Base-by-base conservation (phyloP, 2,888 invertebrate genomes). In the Troilus luridus region DNA sequence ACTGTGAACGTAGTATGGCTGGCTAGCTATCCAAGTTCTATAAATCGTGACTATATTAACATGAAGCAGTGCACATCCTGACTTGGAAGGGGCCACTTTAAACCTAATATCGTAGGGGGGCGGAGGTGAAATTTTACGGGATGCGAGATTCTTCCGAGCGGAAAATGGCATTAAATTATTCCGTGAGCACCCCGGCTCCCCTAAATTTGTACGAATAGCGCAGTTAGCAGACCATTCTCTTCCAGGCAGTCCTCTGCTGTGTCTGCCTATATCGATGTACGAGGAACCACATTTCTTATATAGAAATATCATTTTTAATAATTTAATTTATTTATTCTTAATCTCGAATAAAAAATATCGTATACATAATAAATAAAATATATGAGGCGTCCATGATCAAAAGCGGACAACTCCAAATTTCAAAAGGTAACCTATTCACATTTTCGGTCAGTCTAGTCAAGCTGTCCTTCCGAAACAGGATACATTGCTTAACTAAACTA, bases 71-170 rank as follows among this genome's bases (percentile, higher is more conserved):
- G 72, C 72, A 77, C 27, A 77, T 41, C 41, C 41, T 77, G 17
- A 41, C 72, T 56, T 85, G 56, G n/a, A 85, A 56, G 27, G 85
- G 85, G 21, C 85, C 85, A 85, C 85, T 85, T 85, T 56, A 85
- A 85, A 85, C 54, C n/a, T 58, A 85, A 58, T 56, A 85, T 85
- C 85, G 9, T 14, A 9, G 64, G 72, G 72, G 9, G 19, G 19
- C 9, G 72, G 9, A 24, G 72, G 27, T 41, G 41, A 77, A 77
- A 41, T 77, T 77, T 77, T 77, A 77, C 72, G 27, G 72, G 17
- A 77, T 77, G 72, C 14, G 72, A 77, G 41, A 77, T 77, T 77
- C 72, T 77, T 77, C 41, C 72, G 72, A 77, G 72, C 41, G 41
- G 14, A 41, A 77, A 77, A 77, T 77, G 27, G 41, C 27, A 77